Percentiles rank a stretch among this genome's conserved stretches.
Evolutionary conservation across 2,113 vertebrate species (phyloP).

Genomic region (Hyla sarda): DNA sequence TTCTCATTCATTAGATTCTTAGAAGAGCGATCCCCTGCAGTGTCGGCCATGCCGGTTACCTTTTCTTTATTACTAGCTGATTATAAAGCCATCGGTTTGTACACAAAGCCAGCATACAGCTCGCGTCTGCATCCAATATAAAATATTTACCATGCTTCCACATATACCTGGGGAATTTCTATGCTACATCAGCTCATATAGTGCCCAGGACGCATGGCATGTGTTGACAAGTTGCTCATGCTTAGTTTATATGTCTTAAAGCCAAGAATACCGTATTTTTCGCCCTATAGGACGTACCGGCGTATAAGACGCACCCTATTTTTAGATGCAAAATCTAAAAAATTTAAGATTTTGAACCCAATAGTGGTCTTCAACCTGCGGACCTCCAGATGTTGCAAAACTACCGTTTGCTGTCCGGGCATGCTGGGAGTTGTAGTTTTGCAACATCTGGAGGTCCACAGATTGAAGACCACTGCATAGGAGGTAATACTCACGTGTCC

Average conservation of each 20-base stretch:
- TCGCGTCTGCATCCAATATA: neutral
- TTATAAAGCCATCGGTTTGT: constrained; percentile 1
- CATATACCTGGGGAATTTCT: neutral
- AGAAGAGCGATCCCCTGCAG: constrained; percentile 58
- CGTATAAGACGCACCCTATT: no score
- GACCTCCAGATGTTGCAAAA: no score
- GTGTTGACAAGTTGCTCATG: neutral
- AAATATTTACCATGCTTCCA: neutral
- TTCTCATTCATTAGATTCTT: constrained; percentile 61
- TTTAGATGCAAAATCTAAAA: no score
- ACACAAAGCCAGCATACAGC: neutral
- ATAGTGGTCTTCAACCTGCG: no score
- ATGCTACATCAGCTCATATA: neutral
- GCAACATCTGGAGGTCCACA: no score
- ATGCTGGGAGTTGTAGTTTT: no score
- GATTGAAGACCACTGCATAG: no score
- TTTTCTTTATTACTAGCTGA: constrained; percentile 12
- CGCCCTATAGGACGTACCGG: no score
- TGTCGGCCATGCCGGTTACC: constrained; percentile 54
- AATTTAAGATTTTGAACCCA: no score
- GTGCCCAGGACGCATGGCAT: neutral
- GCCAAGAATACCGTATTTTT: neutral
- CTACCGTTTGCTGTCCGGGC: no score
- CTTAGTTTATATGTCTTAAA: neutral
- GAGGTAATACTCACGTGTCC: no score